Evolutionary conservation across 2,113 vertebrate species (phyloP).

Genomic region (Falco punctatus): DNA sequence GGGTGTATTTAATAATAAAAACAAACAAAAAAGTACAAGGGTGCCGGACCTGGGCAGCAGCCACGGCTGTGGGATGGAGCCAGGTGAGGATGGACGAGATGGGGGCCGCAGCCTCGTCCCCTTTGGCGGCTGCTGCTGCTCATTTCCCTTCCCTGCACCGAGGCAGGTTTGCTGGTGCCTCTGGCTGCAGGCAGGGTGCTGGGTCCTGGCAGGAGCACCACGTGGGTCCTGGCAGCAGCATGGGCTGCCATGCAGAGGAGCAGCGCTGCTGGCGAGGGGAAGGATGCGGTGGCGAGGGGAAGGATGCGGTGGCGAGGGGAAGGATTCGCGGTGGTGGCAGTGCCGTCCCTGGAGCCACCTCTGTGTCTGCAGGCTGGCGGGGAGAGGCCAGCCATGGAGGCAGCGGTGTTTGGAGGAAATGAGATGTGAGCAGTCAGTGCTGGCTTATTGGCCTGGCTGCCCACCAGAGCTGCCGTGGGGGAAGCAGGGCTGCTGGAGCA

Average conservation of each 20-base stretch:
- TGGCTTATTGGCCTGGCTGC: background rate
- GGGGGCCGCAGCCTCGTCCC: rapidly evolving
- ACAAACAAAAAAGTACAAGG: background rate
- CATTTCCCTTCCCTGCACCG: background rate
- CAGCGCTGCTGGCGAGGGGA: no score
- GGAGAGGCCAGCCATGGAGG: background rate
- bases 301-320: no score
- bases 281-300: no score
- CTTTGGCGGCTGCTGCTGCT: background rate
- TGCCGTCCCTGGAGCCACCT: background rate
- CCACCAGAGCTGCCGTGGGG: background rate
- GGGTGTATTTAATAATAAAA: constrained; percentile 67
- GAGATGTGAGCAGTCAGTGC: background rate
- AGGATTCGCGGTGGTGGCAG: rapidly evolving
- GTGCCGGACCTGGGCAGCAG: background rate
- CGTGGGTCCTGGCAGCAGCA: no score
- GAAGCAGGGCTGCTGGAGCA: background rate
- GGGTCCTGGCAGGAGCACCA: no score
- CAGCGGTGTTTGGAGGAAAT: background rate
- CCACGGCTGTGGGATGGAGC: background rate
- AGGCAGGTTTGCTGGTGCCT: background rate
- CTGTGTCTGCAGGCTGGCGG: rapidly evolving
- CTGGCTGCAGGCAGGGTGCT: background rate
- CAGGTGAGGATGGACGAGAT: background rate
- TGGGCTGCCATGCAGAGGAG: no score